Conservation (phyloP, 1,140 invertebrate genomes). For the Rhopalosiphum padi region DNA sequence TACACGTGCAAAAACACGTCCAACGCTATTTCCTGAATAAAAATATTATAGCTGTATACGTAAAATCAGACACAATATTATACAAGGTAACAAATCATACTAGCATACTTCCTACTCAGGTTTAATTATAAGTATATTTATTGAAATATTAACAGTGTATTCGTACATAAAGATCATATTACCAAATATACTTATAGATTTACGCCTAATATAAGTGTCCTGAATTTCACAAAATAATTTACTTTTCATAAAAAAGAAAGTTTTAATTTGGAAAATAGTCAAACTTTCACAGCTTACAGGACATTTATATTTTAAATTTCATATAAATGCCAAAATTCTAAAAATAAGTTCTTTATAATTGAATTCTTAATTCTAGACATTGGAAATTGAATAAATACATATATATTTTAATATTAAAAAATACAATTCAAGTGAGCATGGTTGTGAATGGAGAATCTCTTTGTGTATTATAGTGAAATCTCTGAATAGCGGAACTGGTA, state of each 20-base stretch:
- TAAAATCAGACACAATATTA: not conserved
- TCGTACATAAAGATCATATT: too few species aligned
- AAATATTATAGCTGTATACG: not conserved
- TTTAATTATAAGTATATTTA: not conserved
- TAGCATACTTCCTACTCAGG: not conserved
- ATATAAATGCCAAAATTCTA: too few species aligned
- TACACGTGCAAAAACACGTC: slow-evolving; percentile 70
- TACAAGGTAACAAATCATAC: too few species aligned
- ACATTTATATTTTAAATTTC: too few species aligned
- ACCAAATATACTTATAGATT: too few species aligned
- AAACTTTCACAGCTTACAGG: too few species aligned
- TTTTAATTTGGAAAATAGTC: too few species aligned
- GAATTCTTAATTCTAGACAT: not conserved
- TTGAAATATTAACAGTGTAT: too few species aligned
- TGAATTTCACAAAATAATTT: too few species aligned
- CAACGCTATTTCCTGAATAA: slow-evolving; percentile 68
- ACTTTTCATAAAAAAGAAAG: too few species aligned
- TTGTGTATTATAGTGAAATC: not conserved
- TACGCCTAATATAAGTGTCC: too few species aligned
- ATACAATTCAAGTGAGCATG: not conserved
- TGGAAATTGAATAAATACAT: not conserved
- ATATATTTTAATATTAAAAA: not conserved
- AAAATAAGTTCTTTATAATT: not conserved
- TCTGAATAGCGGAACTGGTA: too few species aligned
- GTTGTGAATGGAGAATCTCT: not conserved